Evolutionary conservation across 2,113 vertebrate genomes (phyloP).

Genomic region (Sebastes schlegelii): DNA sequence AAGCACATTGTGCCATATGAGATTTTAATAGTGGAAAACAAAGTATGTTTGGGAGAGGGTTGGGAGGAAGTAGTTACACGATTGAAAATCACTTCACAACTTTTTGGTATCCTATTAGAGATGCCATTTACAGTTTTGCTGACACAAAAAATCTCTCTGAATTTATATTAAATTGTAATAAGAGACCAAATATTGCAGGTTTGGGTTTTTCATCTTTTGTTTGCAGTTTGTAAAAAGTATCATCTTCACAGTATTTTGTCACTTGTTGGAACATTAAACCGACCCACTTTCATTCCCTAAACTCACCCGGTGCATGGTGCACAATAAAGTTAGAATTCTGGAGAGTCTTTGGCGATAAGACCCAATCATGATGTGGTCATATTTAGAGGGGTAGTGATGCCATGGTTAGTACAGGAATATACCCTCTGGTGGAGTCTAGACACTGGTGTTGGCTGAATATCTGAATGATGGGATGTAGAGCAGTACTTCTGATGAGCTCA

Average conservation of each 20-base stretch:
- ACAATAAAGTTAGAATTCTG: too few relatives aligned
- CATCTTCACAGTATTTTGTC: not conserved
- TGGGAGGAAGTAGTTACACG: not conserved
- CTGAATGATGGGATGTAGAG: not conserved
- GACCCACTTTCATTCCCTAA: not conserved
- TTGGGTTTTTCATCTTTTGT: not conserved
- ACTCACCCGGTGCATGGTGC: too few relatives aligned
- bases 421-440: too few relatives aligned
- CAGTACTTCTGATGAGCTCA: too few relatives aligned
- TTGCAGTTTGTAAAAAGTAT: not conserved
- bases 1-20: not conserved
- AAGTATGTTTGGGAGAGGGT: not conserved
- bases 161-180: not conserved
- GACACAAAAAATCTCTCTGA: not conserved
- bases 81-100: not conserved
- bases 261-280: not conserved
- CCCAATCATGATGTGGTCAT: too few relatives aligned
- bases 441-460: too few relatives aligned
- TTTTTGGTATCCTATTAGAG: not conserved
- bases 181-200: not conserved
- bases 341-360: too few relatives aligned
- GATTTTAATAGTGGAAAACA: not conserved
- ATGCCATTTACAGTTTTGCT: not conserved
- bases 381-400: too few relatives aligned
- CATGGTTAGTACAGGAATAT: too few relatives aligned